Evolutionary conservation across 2,113 vertebrate species (phyloP).

Genomic region (Scomber colias): DNA sequence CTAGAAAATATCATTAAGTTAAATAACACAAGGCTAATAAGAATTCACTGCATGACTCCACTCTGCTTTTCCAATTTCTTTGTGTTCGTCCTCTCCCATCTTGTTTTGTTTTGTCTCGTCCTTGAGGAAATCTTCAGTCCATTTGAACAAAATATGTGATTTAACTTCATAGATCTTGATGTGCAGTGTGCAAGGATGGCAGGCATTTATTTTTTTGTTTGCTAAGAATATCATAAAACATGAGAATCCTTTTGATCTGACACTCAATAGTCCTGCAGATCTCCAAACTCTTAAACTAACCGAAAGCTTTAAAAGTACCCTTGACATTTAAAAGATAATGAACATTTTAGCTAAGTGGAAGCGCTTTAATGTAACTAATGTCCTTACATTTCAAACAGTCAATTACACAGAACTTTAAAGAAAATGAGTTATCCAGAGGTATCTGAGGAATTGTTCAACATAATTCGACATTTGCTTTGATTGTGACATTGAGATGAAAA

Average conservation of each 20-base stretch:
- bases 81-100: background rate
- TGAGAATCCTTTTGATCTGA: background rate
- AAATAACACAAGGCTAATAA: constrained; percentile 1
- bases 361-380: too few species aligned
- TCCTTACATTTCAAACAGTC: background rate
- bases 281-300: background rate
- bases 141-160: background rate
- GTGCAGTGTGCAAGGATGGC: background rate
- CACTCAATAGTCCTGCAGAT: background rate
- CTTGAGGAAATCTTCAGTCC: constrained; percentile 10
- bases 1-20: constrained; percentile 8
- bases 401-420: background rate
- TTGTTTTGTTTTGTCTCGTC: background rate
- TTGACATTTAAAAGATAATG: background rate
- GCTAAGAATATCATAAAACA: background rate
- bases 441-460: background rate
- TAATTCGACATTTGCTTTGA: background rate
- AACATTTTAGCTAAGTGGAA: background rate
- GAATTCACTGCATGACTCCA: background rate
- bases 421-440: too few species aligned
- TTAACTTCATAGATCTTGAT: background rate
- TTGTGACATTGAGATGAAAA: background rate
- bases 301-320: background rate
- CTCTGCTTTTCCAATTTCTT: background rate
- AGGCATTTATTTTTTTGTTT: background rate